These are phyloP conservation scores for Himalopsyche kuldschensis DNA, from an alignment of 2,888 invertebrate species.

Conservation along the genomic window DNA sequence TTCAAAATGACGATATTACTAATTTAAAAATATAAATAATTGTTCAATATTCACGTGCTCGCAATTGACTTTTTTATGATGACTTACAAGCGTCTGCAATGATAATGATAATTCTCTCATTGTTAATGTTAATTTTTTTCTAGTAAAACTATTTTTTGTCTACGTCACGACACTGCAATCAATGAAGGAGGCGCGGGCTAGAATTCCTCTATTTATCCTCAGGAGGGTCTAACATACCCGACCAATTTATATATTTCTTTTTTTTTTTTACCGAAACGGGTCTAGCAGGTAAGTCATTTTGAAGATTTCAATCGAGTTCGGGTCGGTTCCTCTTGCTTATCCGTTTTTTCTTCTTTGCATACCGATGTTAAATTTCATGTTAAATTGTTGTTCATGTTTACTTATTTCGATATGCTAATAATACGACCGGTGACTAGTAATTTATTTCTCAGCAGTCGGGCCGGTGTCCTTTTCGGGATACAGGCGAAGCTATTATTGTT, in stretches of 20 bases:
- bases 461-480: neutral
- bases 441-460: neutral
- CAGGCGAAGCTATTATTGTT: neutral
- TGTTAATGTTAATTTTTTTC: too few species aligned
- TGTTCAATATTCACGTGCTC: too few species aligned
- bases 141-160: too few species aligned
- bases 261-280: slow-evolving; percentile 5
- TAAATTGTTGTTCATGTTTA: neutral
- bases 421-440: neutral
- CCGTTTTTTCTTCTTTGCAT: neutral
- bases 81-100: too few species aligned
- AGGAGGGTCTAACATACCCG: neutral
- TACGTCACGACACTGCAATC: neutral
- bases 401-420: neutral
- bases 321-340: neutral
- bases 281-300: slow-evolving; percentile 15
- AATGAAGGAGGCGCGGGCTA: neutral
- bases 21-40: too few species aligned
- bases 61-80: too few species aligned
- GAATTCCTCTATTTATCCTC: slow-evolving; percentile 4
- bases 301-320: slow-evolving; percentile 6
- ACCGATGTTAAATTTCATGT: neutral
- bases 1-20: too few species aligned
- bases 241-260: neutral
- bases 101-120: too few species aligned